Evolutionary conservation across 2,797 vertebrate genomes (phyloP).

Genomic region (Periparus ater): DNA sequence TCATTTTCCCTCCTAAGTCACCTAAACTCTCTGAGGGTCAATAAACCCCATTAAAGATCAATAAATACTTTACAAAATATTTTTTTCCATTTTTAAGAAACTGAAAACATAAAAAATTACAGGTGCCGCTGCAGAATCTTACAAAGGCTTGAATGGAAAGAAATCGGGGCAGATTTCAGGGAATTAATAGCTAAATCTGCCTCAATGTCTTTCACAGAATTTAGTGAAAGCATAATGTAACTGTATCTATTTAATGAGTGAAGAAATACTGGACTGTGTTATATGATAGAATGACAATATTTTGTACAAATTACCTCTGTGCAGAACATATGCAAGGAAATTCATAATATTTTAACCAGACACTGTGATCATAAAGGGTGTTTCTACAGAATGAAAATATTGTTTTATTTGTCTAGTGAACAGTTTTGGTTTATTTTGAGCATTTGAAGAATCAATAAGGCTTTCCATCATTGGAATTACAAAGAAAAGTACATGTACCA

Average conservation of each 20-base stretch:
- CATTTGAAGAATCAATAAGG: neutral
- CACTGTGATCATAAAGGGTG: neutral
- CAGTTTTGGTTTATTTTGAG: neutral
- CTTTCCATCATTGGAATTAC: neutral
- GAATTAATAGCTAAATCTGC: constrained; percentile 8
- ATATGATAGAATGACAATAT: neutral
- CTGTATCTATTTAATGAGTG: neutral
- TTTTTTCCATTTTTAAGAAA: neutral
- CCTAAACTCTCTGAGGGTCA: neutral
- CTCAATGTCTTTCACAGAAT: neutral
- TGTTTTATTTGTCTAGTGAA: neutral
- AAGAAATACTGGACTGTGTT: neutral
- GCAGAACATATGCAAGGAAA: neutral
- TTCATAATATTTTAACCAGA: neutral
- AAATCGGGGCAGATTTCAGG: constrained; percentile 13
- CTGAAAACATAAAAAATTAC: neutral
- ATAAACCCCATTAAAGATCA: neutral
- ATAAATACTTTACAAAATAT: neutral
- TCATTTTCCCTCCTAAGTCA: neutral
- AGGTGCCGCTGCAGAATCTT: neutral
- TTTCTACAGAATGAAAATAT: neutral
- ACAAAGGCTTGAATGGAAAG: neutral
- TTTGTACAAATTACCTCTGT: neutral
- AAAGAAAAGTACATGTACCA: neutral
- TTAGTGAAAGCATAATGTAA: neutral